Evolutionary conservation across 2,113 vertebrate genomes (phyloP), one percentile per base, ranked within the genome.

Genomic region (Periophthalmus modestus): DNA sequence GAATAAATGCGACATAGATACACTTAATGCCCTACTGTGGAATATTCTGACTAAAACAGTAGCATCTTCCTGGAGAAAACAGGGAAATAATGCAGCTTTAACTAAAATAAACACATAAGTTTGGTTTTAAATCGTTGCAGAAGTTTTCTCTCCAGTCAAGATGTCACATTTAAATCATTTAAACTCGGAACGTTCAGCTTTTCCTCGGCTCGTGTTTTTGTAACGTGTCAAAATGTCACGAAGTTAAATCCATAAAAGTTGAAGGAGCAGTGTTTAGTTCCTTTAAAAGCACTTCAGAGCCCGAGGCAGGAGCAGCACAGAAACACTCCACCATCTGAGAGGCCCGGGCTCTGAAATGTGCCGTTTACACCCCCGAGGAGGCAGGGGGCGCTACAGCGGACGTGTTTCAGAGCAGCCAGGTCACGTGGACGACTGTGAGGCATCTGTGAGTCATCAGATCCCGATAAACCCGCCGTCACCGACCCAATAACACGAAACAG

Each of bases 281-380:
- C 73, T 63, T 78, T 68, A 58, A 66, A 82, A 73, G 72, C 23
- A 70, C 7, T 82, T 54, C 73, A 70, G 52, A 69, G 75, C 79
- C 81, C 33, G 52, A 11, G 75, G 81, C 69, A 18, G 70, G 14
- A 77, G 70, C 80, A 36, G 61, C 54, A 69, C 50, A 18, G 10
- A 48, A 65, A 72, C 69, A 70, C 2, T 28, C 15, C 12, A 12
- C 12, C 57, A 28, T 24, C 65, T 43, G 3, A 14, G 18, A 43
- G 21, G 70, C 39, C 1, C 57, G 1, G 65, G n/a, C 11, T 54
- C 33, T 5, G 50, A 48, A 57, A 62, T 58, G 28, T 67, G 68
- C 57, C 43, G 5, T 54, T 50, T 47, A 58, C n/a, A n/a, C n/a
- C n/a, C n/a, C n/a, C n/a, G n/a, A n/a, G n/a, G n/a, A n/a, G n/a